Conservation (phyloP, 2,797 vertebrate genomes). For the Poliocrania exsul region DNA sequence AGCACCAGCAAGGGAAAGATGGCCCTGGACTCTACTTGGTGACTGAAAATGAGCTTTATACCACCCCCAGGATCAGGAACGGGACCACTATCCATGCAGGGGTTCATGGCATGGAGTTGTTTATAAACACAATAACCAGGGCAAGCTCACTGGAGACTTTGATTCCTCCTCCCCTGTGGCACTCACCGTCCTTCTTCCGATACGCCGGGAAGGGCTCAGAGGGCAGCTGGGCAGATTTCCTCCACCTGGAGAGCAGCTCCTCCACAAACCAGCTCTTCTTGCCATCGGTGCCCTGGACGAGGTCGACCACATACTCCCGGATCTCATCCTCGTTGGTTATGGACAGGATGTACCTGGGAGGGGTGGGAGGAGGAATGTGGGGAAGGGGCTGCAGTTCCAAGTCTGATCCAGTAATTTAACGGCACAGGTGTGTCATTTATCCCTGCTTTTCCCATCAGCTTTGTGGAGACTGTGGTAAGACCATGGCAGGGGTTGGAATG, state of each 20-base stretch:
- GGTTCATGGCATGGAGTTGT: accelerated
- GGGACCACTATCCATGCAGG: accelerated
- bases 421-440: accelerated
- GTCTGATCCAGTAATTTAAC: accelerated
- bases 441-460: background rate
- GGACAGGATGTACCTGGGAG: slow-evolving; percentile 88
- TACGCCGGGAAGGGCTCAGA: slow-evolving; percentile 60
- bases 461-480: accelerated
- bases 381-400: background rate
- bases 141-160: background rate
- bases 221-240: slow-evolving; percentile 67
- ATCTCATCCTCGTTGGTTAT: slow-evolving; percentile 91
- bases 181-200: slow-evolving; percentile 77
- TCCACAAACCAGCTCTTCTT: slow-evolving; percentile 87
- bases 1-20: background rate
- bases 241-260: slow-evolving; percentile 87
- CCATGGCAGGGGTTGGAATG: accelerated
- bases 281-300: slow-evolving; percentile 90
- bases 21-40: background rate
- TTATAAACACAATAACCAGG: background rate
- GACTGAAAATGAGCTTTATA: background rate
- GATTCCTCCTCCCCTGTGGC: background rate
- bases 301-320: slow-evolving; percentile 90
- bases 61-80: accelerated
- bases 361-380: background rate